Base-by-base conservation (phyloP, 2,888 invertebrate species). In the Aphodius granarius region DNA sequence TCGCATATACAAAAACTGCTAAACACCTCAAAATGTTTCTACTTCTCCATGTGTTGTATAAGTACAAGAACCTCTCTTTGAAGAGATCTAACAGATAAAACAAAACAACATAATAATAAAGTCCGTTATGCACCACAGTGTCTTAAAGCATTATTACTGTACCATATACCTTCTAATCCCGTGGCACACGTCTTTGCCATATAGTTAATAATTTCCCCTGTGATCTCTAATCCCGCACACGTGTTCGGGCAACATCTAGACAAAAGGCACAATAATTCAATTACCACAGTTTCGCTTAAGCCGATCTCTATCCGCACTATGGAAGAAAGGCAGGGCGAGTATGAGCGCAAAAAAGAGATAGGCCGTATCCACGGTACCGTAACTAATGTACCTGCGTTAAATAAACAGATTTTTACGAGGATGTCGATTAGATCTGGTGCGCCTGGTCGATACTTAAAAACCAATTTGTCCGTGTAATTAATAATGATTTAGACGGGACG, bases 381-480 rank as follows among this genome's bases (percentile, higher is more conserved):
- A 43, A 43, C 43, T 43, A 43, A 43, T 43, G 43, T 43, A 43
- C 43, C 43, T 43, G 43, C 43, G 43, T 43, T 43, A 43, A 43
- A 43, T 43, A 43, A 43, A 43, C 43, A 43, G 43, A 43, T 43
- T 43, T 43, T 43, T 43, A 43, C 43, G 43, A 43, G 43, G 43
- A 43, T 43, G 43, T 43, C 43, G 43, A 43, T 43, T 43, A 43
- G 43, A 43, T 43, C 43, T 43, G 43, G 43, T 43, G 43, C 43
- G 43, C 43, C 13, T 13, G 63, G 21, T 9, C 18, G 68, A 68
- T 68, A 68, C 68, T 68, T 22, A 68, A 68, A 68, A 68, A 20
- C 68, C 68, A 68, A 68, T 68, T 68, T 68, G 68, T 68, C 68
- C 22, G 20, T 22, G 20, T 68, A 68, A 68, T 68, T 68, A 68